These are phyloP conservation scores for Pseudotriccus pelzelni DNA, from an alignment of 2,797 vertebrate species.

Conservation along the genomic window DNA sequence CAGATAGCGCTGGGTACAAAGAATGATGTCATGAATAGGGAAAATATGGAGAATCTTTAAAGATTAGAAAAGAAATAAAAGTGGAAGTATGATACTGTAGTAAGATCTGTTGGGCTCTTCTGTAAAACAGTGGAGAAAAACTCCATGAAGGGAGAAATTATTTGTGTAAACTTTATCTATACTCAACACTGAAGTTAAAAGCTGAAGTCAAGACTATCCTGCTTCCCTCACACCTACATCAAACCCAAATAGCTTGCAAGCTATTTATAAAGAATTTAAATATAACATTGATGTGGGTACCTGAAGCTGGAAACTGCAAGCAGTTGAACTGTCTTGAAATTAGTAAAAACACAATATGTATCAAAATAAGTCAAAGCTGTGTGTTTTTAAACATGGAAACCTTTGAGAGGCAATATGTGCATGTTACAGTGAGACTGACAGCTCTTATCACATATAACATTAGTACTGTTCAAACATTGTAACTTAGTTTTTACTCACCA, in stretches of 20 bases:
- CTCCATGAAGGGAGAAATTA: neutral
- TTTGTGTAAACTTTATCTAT: neutral
- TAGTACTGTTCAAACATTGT: neutral
- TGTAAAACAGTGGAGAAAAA: neutral
- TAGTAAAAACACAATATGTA: neutral
- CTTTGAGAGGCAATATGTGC: neutral
- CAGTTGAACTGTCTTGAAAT: neutral
- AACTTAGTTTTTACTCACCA: neutral
- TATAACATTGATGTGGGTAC: neutral
- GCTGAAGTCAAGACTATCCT: neutral
- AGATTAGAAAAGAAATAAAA: neutral
- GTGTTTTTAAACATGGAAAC: neutral
- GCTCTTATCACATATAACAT: conserved; percentile 3
- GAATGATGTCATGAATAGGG: neutral
- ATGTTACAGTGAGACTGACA: neutral
- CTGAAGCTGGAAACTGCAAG: neutral
- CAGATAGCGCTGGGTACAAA: neutral
- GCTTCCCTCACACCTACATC: neutral
- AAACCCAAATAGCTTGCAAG: neutral
- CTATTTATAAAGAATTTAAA: neutral
- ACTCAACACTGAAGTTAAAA: neutral
- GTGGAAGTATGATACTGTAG: neutral
- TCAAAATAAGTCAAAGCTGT: neutral
- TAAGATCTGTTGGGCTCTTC: neutral
- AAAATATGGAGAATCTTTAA: neutral